Conservation (phyloP, 1,140 invertebrate genomes). For the Homarus americanus region DNA sequence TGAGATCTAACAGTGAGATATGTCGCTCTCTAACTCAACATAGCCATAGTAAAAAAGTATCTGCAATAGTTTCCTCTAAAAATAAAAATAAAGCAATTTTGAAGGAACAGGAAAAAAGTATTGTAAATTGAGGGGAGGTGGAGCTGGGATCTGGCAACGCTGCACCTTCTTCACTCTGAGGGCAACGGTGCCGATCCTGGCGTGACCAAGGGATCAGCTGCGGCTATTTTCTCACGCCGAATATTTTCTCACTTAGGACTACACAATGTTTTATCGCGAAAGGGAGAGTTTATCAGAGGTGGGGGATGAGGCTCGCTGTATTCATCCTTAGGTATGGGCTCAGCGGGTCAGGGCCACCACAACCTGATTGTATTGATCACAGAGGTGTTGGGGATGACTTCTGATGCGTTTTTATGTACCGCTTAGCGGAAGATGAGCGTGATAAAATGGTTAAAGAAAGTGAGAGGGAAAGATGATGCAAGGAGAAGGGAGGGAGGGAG, state of each 20-base stretch:
- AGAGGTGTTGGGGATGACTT: neutral
- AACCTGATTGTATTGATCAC: neutral
- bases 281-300: neutral
- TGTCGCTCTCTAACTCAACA: too few relatives aligned
- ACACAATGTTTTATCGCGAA: neutral
- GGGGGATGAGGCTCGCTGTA: neutral
- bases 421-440: neutral
- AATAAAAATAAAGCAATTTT: too few relatives aligned
- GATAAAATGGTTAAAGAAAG: too few relatives aligned
- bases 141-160: neutral
- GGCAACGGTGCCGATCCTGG: neutral
- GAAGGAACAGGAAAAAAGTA: too few relatives aligned
- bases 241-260: neutral
- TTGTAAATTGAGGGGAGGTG: too few relatives aligned
- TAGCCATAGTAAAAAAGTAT: too few relatives aligned
- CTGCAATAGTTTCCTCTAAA: too few relatives aligned
- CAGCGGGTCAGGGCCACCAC: neutral
- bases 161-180: neutral
- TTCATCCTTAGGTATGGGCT: neutral
- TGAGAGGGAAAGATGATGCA: too few relatives aligned
- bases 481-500: too few relatives aligned
- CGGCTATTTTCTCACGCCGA: neutral
- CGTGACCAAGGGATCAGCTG: constrained; percentile 1
- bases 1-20: too few relatives aligned
- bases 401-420: neutral